Base-by-base conservation (phyloP, 1,140 invertebrate species). In the Bombyx mori region DNA sequence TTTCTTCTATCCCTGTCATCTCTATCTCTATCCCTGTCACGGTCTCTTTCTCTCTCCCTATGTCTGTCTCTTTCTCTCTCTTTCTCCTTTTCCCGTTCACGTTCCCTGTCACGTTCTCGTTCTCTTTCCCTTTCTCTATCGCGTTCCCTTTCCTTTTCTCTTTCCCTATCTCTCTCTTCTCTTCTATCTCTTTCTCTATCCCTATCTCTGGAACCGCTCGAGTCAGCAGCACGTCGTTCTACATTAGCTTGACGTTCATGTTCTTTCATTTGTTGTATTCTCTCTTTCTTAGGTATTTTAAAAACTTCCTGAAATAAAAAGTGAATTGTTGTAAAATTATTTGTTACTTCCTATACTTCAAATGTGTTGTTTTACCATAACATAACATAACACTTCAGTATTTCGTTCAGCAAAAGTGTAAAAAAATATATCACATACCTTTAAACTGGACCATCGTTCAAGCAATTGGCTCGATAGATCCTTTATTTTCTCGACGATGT, bases 201-300 rank as follows among this genome's bases (percentile, higher is more conserved):
- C 7, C 75, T 65, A 51, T 85, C 81, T 3, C 83, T 70, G 3
- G 82, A 70, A 0, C 82, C 84, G 48, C 82, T 87, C 0, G 82
- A 84, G 56, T 87, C 76, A 9, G 82, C 76, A 55, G 80, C 82
- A 42, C 85, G 69, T 8, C 85, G 62, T 57, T 88, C 77, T 0
- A 88, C 87, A 63, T 91, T 89, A 0, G 95, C 96, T 90, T 97
- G 95, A 58, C 94, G 88, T 82, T 98, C 96, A 72, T 97, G 96
- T 72, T 97, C 95, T 75, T 96, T 96, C 94, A 97, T 96, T 79
- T 96, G 94, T 75, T 97, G 94, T 51, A 97, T 94, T 52, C 96
- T 90, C 73, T 98, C 95, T 69, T 97, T 97, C 82, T 98, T 98
- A 8, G 98, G 98, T 73, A 99, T 99, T 80, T 95, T 92, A 76